These are phyloP conservation scores for Epizoanthus illoricatus DNA, from an alignment of 92 coral and sea anemone genomes.

Conservation along the genomic window DNA sequence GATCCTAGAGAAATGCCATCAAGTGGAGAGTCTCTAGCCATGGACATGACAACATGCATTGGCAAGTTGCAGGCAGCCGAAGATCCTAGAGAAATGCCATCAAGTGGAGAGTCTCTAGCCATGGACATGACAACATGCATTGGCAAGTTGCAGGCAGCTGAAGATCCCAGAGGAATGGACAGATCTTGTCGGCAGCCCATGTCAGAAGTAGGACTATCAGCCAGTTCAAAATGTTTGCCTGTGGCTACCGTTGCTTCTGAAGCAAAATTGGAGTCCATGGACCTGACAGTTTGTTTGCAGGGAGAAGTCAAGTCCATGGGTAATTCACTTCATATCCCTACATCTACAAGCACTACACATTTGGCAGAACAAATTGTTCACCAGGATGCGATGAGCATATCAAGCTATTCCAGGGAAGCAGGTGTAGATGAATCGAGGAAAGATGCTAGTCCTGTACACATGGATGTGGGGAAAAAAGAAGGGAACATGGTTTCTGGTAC, in stretches of 20 bases:
- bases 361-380: not conserved
- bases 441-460: no score
- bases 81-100: no score
- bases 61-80: no score
- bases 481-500: not conserved
- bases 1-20: no score
- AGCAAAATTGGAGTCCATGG: not conserved
- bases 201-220: not conserved
- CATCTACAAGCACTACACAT: not conserved
- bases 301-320: not conserved
- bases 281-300: no score
- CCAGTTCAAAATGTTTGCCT: conserved; percentile 1
- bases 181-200: not conserved
- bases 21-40: no score
- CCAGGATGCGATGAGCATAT: no score
- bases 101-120: no score
- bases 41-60: no score
- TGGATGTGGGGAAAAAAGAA: not conserved
- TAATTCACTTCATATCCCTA: not conserved
- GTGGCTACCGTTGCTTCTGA: not conserved
- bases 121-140: no score
- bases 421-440: no score
- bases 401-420: no score
- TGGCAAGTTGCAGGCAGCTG: conserved; percentile 3
- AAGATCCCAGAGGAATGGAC: not conserved